Conservation (phyloP, 23 tunicate species). For the Botrylloides violaceus region DNA sequence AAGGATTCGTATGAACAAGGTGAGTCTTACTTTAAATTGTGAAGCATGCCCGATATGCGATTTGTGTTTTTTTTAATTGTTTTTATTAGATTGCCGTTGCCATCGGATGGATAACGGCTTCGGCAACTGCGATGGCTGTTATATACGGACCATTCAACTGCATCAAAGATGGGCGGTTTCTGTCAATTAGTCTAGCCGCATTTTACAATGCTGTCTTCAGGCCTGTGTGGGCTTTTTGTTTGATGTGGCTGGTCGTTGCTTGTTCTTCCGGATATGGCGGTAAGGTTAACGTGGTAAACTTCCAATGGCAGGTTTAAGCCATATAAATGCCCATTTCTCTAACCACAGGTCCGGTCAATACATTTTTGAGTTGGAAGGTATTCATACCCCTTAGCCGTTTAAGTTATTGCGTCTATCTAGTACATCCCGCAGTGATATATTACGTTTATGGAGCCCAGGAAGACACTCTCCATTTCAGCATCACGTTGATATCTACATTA, state of each 20-base stretch:
- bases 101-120: conserved; percentile 36
- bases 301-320: neutral
- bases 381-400: conserved; percentile 29
- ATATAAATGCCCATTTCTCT: neutral
- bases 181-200: conserved; percentile 30
- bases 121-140: conserved; percentile 27
- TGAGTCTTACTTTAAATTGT: neutral
- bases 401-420: conserved; percentile 18
- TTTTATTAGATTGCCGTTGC: conserved; percentile 34
- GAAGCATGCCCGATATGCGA: neutral
- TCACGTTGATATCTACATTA: neutral
- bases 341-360: conserved; percentile 14
- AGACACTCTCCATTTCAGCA: conserved; percentile 9
- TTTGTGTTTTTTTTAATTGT: neutral
- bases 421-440: conserved; percentile 9
- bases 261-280: conserved; percentile 87
- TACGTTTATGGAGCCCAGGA: conserved; percentile 3
- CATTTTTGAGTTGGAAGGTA: conserved; percentile 17
- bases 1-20: conserved; percentile 21
- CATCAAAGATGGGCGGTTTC: conserved; percentile 2
- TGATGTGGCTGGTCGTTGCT: conserved; percentile 75
- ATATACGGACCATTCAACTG: conserved; percentile 35
- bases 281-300: neutral
- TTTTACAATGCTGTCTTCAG: conserved; percentile 52
- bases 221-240: conserved; percentile 54